Base-by-base conservation (phyloP, 2,888 invertebrate genomes). In the Lingula anatina region DNA sequence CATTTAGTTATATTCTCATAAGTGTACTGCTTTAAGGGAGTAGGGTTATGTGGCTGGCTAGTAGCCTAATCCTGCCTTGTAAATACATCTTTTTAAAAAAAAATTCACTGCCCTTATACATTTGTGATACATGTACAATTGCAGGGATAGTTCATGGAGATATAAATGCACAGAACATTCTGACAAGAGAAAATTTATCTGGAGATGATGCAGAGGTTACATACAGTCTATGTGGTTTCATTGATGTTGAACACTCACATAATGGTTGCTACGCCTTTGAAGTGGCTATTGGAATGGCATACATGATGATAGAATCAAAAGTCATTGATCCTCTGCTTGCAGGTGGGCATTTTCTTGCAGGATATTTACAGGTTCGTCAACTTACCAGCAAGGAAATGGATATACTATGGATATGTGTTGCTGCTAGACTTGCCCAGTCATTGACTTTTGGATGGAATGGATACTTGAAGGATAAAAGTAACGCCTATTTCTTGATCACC, bases 171-270 rank as follows among this genome's bases (percentile, higher is more conserved):
- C 88, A 89, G 74, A 95, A 95, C 76, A 83, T 94, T 3, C 70
- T 93, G 4, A 84, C 88, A 0, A 40, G 23, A 4, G 24, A 41
- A 59, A n/a, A n/a, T n/a, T n/a, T n/a, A n/a, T n/a, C n/a, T n/a
- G n/a, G n/a, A n/a, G n/a, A n/a, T n/a, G 21, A n/a, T 5, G 52
- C 55, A 12, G 45, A 51, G n/a, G 46, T 52, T 0, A 81, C 82
- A 27, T 83, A 83, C 77, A 78, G 79, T 44, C 79, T 91, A 7
- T 76, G 80, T 2, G 89, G 86, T 0, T 79, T 94, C 45, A 82
- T 95, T 15, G 94, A 95, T 79, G 92, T 92, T 70, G 91, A 90
- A 0, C 94, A 94, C 74, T 81, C 85, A 23, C 86, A 87, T 54
- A 79, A 81, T 49, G 84, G 86, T 0, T 87, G 85, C 66, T 82